Percentiles rank a stretch among this genome's conserved stretches.
Evolutionary conservation across 2,888 invertebrate genomes (phyloP).

Genomic region (Polymixis lichenea): DNA sequence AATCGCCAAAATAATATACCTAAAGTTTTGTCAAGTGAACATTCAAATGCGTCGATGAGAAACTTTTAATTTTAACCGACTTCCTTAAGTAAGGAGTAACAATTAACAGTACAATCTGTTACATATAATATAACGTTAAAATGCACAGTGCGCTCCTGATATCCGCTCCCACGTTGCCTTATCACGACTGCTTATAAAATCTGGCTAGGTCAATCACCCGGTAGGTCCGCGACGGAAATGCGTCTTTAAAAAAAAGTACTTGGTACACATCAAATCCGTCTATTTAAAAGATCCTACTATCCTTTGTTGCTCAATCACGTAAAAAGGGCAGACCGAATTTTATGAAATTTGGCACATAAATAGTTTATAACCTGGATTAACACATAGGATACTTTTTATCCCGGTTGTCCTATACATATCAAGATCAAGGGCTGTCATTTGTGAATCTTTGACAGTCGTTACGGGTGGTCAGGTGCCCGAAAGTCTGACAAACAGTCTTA

Average conservation of each 20-base stretch:
- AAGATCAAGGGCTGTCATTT: too few species aligned
- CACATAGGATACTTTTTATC: too few species aligned
- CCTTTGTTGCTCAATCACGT: too few species aligned
- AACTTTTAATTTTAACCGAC: slow-evolving; percentile 24
- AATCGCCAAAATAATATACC: neutral
- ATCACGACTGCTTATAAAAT: slow-evolving; percentile 63
- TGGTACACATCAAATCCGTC: too few species aligned
- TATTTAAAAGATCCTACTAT: too few species aligned
- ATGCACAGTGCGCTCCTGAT: slow-evolving; percentile 34
- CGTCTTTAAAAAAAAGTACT: neutral
- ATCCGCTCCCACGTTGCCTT: slow-evolving; percentile 66
- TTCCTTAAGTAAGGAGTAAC: slow-evolving; percentile 42
- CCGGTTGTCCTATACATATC: too few species aligned
- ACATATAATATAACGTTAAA: slow-evolving; percentile 39
- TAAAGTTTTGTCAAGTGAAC: neutral
- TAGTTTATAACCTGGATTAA: too few species aligned
- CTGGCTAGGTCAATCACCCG: slow-evolving; percentile 47
- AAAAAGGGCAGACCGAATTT: too few species aligned
- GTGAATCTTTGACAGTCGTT: too few species aligned
- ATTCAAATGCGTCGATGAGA: slow-evolving; percentile 2
- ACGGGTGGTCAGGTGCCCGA: too few species aligned
- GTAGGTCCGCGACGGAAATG: slow-evolving; percentile 9
- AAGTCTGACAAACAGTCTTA: too few species aligned
- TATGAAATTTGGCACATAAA: too few species aligned
- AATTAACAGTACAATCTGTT: slow-evolving; percentile 35